Conservation (phyloP, 2,113 vertebrate genomes). For the Malurus elegans region DNA sequence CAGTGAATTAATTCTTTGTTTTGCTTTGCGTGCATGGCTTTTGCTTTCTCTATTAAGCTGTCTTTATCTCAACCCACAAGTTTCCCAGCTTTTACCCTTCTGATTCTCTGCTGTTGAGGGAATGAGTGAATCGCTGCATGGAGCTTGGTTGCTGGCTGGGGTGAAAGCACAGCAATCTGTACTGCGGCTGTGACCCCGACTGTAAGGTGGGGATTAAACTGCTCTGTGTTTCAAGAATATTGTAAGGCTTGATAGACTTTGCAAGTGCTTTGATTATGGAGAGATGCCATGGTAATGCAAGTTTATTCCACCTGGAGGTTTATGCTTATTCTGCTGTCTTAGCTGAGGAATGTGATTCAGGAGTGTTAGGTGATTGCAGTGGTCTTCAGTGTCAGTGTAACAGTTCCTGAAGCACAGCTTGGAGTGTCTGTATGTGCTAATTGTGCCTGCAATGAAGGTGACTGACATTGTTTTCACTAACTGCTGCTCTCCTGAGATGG, state of each 20-base stretch:
- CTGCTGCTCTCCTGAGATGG: neutral
- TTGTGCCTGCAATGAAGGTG: neutral
- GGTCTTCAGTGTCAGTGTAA: neutral
- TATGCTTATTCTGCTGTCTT: neutral
- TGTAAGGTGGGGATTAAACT: slow-evolving; percentile 13
- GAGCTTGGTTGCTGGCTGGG: neutral
- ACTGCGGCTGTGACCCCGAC: neutral
- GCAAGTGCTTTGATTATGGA: slow-evolving; percentile 3
- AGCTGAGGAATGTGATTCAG: neutral
- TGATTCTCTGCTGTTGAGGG: neutral
- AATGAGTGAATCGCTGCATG: neutral
- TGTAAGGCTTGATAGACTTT: slow-evolving; percentile 34
- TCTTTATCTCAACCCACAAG: neutral
- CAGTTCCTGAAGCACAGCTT: neutral
- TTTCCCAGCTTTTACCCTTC: neutral
- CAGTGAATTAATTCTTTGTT: neutral
- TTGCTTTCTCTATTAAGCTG: neutral
- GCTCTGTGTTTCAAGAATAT: neutral
- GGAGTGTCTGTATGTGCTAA: neutral
- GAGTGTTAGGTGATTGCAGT: neutral
- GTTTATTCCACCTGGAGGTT: neutral
- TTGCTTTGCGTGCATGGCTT: neutral
- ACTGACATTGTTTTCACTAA: neutral
- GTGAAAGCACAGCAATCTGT: neutral
- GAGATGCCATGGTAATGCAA: neutral